phyloP scores from a whole-genome alignment of 2,797 vertebrate genomes.

The Sphenodon punctatus region DNA sequence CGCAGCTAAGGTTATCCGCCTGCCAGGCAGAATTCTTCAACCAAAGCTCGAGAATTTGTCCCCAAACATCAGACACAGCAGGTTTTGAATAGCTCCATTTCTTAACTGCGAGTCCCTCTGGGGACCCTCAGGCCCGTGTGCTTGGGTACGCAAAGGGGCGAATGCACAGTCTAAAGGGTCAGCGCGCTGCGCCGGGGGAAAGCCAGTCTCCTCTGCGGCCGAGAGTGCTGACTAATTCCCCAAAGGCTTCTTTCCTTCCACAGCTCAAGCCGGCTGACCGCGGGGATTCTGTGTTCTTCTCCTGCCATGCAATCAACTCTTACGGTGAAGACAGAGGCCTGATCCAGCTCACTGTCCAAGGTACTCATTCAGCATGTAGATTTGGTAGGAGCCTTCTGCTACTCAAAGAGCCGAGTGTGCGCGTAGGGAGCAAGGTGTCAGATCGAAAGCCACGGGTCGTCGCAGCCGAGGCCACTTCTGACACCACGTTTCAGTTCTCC shows the following conservation, averaged over 20 bases:
- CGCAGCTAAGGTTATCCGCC: not conserved
- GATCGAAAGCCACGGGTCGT: not conserved
- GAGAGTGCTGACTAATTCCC: not conserved
- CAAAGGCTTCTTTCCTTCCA: not conserved
- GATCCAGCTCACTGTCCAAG: slow-evolving; percentile 98
- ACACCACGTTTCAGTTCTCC: no score
- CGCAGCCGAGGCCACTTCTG: not conserved
- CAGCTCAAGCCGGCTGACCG: slow-evolving; percentile 96
- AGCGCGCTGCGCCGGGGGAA: no score
- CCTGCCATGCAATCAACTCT: slow-evolving; percentile 97
- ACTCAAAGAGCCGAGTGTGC: not conserved
- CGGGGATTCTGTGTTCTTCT: slow-evolving; percentile 97
- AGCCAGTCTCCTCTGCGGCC: not conserved
- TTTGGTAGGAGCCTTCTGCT: no score
- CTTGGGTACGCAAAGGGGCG: no score
- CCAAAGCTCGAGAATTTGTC: no score
- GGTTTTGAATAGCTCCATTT: no score
- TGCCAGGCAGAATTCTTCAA: no score
- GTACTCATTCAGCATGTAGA: no score
- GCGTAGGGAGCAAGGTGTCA: not conserved
- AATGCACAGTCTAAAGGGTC: no score
- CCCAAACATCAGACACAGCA: no score
- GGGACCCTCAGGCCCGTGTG: no score
- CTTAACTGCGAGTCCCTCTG: no score
- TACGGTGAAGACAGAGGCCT: slow-evolving; percentile 95